Evolutionary conservation across 2,113 vertebrate species (phyloP).

Genomic region (Cariama cristata): DNA sequence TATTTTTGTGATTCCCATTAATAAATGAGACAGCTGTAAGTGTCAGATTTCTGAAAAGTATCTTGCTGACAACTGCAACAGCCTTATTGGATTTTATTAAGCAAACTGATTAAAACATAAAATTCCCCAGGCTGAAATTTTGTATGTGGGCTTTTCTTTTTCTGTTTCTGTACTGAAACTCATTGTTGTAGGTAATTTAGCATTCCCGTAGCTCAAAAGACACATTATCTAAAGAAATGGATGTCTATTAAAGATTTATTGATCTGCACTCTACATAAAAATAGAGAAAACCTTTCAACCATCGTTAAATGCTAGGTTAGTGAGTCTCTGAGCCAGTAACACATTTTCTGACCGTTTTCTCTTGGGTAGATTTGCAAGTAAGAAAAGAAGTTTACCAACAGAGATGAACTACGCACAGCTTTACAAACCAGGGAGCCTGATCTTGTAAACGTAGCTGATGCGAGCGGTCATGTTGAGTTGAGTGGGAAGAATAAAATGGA

Average conservation of each 20-base stretch:
- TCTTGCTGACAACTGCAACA: constrained; percentile 78
- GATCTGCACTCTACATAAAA: neutral
- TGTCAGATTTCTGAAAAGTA: constrained; percentile 81
- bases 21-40: constrained; percentile 80
- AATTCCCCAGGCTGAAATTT: constrained; percentile 36
- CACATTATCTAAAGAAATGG: neutral
- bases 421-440: neutral
- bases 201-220: constrained; percentile 1
- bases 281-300: constrained; percentile 20
- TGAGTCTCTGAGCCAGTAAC: neutral
- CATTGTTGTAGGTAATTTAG: constrained; percentile 21
- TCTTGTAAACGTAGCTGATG: neutral
- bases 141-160: constrained; percentile 13
- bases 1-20: constrained; percentile 72
- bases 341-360: neutral
- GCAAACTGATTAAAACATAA: constrained; percentile 79
- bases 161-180: neutral
- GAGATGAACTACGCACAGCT: neutral
- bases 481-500: neutral
- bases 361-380: neutral
- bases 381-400: neutral
- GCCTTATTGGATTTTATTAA: constrained; percentile 83
- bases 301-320: neutral
- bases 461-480: neutral
- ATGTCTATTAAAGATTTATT: constrained; percentile 57